Evolutionary conservation across 2,797 vertebrate species (phyloP).

Genomic region (Chromis chromis): DNA sequence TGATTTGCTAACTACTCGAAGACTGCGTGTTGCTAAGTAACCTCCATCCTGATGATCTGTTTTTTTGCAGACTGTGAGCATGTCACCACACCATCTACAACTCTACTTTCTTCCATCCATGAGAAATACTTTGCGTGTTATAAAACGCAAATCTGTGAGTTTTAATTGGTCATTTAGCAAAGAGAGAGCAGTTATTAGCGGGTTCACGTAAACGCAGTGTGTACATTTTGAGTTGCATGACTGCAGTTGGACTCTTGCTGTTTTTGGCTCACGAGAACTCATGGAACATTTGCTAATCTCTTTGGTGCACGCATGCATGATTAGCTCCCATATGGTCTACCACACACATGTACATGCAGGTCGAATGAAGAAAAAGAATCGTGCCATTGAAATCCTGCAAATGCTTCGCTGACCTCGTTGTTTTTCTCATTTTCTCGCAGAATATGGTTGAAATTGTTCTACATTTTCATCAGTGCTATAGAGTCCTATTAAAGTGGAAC

Average conservation of each 20-base stretch:
- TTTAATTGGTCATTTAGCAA: neutral
- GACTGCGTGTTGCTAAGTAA: conserved; percentile 43
- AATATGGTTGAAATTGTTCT: neutral
- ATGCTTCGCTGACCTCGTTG: neutral
- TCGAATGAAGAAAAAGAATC: neutral
- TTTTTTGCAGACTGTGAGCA: neutral
- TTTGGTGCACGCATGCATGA: conserved; percentile 17
- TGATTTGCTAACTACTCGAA: conserved; percentile 43
- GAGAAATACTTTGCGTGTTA: no score
- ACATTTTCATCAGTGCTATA: neutral
- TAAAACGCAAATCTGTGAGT: neutral
- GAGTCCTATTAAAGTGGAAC: neutral
- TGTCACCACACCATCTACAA: neutral
- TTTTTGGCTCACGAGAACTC: conserved; percentile 6
- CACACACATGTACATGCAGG: neutral
- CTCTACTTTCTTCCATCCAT: neutral
- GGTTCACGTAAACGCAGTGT: neutral
- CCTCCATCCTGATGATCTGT: neutral
- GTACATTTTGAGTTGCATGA: neutral
- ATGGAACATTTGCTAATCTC: conserved; percentile 16
- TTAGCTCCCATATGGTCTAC: conserved; percentile 29
- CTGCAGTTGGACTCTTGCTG: conserved; percentile 9
- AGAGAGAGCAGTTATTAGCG: neutral
- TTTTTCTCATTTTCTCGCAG: neutral
- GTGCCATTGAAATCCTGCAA: neutral